Conservation (phyloP, 2,888 invertebrate genomes). For the Zele albiditarsus region DNA sequence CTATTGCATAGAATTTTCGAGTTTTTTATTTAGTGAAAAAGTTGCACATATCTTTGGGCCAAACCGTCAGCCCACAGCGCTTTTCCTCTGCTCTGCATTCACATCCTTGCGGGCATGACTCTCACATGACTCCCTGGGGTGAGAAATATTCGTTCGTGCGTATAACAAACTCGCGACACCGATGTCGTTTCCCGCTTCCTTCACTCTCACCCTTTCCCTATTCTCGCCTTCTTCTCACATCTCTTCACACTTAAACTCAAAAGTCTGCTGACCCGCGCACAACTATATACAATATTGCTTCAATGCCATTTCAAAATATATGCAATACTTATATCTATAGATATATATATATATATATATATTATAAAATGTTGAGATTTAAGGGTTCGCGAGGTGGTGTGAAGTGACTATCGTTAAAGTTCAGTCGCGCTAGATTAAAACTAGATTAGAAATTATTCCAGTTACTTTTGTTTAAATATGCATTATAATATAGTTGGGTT, state of each 20-base stretch:
- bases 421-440: too few species aligned
- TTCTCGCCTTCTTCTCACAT: constrained; percentile 18
- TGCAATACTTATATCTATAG: neutral
- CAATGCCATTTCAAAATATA: constrained; percentile 13
- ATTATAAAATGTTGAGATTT: neutral
- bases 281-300: constrained; percentile 27
- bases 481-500: too few species aligned
- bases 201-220: neutral
- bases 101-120: constrained; percentile 44
- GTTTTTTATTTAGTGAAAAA: constrained; percentile 69
- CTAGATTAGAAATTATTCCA: too few species aligned
- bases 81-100: constrained; percentile 45
- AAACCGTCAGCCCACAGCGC: constrained; percentile 50
- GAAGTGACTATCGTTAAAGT: constrained; percentile 8
- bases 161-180: constrained; percentile 43
- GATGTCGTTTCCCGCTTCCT: constrained; percentile 15
- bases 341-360: neutral
- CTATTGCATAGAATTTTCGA: constrained; percentile 62
- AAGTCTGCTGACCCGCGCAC: constrained; percentile 35
- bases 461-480: too few species aligned
- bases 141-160: constrained; percentile 58
- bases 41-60: constrained; percentile 56
- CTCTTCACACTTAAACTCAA: constrained; percentile 7
- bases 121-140: constrained; percentile 46
- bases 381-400: neutral